These are phyloP conservation scores for Turritopsis rubra DNA, from an alignment of 30 jellyfish, hydroid and myxozoan genomes.

Conservation along the genomic window DNA sequence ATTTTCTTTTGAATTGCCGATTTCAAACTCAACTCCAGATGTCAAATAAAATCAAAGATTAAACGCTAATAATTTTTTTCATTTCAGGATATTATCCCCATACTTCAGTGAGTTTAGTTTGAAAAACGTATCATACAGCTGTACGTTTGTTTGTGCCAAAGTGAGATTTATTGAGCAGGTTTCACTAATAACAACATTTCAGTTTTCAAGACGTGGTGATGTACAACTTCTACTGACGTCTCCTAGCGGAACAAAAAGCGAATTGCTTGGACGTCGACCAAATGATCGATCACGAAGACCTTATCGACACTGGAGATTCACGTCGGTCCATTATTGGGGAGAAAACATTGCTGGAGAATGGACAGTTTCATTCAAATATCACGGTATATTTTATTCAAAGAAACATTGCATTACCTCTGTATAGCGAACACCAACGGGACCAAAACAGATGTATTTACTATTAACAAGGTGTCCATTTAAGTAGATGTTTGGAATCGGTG, in stretches of 20 bases:
- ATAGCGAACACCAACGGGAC: too few species aligned
- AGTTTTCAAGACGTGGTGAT: not conserved
- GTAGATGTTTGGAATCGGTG: too few species aligned
- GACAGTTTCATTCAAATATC: not conserved
- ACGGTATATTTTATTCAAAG: not conserved
- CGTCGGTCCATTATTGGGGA: slow-evolving; percentile 17
- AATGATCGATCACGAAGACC: not conserved
- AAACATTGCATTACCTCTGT: too few species aligned
- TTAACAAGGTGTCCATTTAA: too few species aligned
- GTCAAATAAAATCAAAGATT: too few species aligned
- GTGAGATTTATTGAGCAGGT: not conserved
- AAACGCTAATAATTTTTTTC: too few species aligned
- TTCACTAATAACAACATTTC: not conserved
- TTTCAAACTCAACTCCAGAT: too few species aligned
- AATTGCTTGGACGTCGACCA: slow-evolving; percentile 9
- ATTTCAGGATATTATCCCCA: not conserved
- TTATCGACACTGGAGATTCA: slow-evolving; percentile 3
- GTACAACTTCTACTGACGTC: slow-evolving; percentile 7
- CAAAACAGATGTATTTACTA: too few species aligned
- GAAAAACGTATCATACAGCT: not conserved
- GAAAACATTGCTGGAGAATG: slow-evolving; percentile 11
- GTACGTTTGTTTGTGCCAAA: not conserved
- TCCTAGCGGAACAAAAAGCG: slow-evolving; percentile 10
- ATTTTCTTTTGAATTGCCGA: too few species aligned
- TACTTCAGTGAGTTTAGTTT: not conserved